These are phyloP conservation scores for Argyresthia goedartella DNA, from an alignment of 2,888 invertebrate genomes.

Conservation along the genomic window DNA sequence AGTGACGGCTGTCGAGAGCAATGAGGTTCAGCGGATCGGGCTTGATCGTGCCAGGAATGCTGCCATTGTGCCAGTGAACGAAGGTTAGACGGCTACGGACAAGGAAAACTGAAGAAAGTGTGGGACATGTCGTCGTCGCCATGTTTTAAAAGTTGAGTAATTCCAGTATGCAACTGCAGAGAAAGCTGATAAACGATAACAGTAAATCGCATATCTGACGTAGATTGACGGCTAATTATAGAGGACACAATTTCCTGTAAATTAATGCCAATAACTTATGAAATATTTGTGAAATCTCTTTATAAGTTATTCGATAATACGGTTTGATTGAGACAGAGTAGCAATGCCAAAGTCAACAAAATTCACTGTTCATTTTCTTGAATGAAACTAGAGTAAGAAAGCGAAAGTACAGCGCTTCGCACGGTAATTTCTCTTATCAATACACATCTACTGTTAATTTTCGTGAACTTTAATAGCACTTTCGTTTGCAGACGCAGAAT, in stretches of 20 bases:
- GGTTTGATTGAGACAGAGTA: too few relatives aligned
- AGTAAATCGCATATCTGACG: background rate
- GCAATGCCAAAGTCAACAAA: too few relatives aligned
- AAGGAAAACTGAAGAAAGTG: conserved; percentile 1
- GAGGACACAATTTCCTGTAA: too few relatives aligned
- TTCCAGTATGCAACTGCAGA: too few relatives aligned
- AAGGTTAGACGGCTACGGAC: background rate
- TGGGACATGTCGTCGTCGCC: too few relatives aligned
- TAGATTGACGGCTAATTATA: background rate
- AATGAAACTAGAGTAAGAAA: background rate
- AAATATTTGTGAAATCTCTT: background rate
- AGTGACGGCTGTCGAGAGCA: background rate
- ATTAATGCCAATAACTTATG: too few relatives aligned
- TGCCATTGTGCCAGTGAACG: background rate
- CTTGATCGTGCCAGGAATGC: background rate
- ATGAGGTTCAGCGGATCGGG: background rate
- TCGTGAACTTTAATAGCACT: background rate
- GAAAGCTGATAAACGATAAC: too few relatives aligned
- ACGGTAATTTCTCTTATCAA: conserved; percentile 1
- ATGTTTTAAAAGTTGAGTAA: too few relatives aligned
- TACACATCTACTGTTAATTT: background rate
- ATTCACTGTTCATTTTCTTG: background rate
- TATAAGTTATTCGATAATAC: background rate
- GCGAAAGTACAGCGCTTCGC: background rate
- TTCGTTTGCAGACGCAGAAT: background rate